Evolutionary conservation across 2,888 invertebrate species (phyloP).

Genomic region (Adelognathus sp.): DNA sequence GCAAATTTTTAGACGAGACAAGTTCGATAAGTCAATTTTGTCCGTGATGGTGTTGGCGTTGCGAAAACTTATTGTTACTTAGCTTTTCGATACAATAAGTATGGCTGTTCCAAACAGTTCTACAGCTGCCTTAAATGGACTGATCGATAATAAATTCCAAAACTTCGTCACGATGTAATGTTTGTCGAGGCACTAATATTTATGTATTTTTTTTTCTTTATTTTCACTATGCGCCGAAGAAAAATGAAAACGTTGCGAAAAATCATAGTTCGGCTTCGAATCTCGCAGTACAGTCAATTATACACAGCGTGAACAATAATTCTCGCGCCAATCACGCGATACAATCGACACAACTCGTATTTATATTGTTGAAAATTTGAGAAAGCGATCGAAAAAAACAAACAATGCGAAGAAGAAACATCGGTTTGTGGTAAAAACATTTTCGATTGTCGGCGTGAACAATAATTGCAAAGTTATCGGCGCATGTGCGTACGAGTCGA

Average conservation of each 20-base stretch:
- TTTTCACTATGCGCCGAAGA: not conserved
- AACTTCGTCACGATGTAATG: not conserved
- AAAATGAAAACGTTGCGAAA: conserved; percentile 1
- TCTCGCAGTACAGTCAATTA: conserved; percentile 29
- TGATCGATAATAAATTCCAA: not conserved
- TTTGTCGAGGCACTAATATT: conserved; percentile 18
- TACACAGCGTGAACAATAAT: conserved; percentile 18
- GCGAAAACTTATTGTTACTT: not conserved
- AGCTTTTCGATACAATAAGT: not conserved
- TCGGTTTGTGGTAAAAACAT: conserved; percentile 8
- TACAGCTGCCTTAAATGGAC: not conserved
- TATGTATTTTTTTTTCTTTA: not conserved
- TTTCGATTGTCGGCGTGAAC: conserved; percentile 1
- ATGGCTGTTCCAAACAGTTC: not conserved
- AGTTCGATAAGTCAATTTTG: not conserved
- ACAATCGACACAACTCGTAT: conserved; percentile 1
- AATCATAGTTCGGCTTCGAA: conserved; percentile 15
- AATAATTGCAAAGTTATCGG: not conserved
- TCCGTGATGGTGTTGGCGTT: not conserved
- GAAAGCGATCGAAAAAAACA: not conserved
- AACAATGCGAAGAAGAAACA: not conserved
- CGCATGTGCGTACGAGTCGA: not conserved
- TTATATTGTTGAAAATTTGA: conserved; percentile 8
- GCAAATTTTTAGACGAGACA: not conserved
- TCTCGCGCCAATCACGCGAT: conserved; percentile 30